Conservation (phyloP, 2,113 vertebrate genomes). For the Brachypodius melanocephalos region DNA sequence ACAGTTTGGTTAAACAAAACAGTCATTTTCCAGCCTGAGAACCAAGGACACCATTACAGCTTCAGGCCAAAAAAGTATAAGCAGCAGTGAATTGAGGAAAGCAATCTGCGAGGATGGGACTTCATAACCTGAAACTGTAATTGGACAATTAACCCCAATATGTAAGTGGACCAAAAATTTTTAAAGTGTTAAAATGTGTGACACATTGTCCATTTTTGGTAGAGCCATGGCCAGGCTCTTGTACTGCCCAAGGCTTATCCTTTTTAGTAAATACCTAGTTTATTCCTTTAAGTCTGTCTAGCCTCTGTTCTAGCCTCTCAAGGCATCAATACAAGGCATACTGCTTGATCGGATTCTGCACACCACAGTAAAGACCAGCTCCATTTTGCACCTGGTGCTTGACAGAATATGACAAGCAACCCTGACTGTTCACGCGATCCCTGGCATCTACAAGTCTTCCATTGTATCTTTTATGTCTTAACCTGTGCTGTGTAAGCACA, state of each 20-base stretch:
- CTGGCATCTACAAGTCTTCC: not conserved
- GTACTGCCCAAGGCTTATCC: no score
- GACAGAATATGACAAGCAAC: not conserved
- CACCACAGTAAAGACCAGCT: not conserved
- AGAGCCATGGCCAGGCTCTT: rapidly evolving
- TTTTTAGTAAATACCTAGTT: not conserved
- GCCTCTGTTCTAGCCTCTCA: not conserved
- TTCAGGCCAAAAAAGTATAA: not conserved
- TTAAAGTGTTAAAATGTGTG: rapidly evolving
- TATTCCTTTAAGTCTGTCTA: not conserved
- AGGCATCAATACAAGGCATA: not conserved
- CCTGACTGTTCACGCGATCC: not conserved
- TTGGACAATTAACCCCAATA: not conserved
- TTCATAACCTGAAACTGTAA: not conserved
- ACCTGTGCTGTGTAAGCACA: not conserved
- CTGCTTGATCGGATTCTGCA: not conserved
- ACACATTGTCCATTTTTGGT: rapidly evolving
- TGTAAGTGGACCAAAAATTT: not conserved
- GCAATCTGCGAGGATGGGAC: not conserved
- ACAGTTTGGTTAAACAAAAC: not conserved
- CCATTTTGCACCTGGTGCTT: not conserved
- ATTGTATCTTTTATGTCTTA: not conserved
- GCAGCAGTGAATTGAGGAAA: not conserved
- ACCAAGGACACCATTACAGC: not conserved
- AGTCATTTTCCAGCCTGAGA: not conserved